A percentile compares a stretch with the other conserved stretches of the same genome.
These are phyloP conservation scores for Drosophila quinaria DNA, from an alignment of 2,888 invertebrate genomes.

Conservation along the genomic window DNA sequence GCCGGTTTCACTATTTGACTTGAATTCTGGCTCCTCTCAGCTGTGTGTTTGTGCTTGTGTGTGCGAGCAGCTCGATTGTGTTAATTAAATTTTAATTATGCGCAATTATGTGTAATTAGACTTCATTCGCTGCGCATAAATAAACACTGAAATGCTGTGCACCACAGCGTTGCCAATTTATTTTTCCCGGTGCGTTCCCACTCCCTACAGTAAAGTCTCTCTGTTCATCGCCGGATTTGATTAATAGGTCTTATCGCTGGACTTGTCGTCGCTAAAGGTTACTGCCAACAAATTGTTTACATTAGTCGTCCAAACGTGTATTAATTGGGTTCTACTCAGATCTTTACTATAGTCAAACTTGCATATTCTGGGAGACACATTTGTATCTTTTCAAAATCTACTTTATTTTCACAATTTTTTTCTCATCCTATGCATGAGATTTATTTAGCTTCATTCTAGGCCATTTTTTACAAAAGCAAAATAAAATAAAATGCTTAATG, in stretches of 20 bases:
- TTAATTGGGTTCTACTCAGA: slow-evolving; percentile 35
- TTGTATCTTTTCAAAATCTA: slow-evolving; percentile 7
- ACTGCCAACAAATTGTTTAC: slow-evolving; percentile 54
- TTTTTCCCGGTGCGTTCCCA: slow-evolving; percentile 37
- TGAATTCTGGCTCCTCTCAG: slow-evolving; percentile 35
- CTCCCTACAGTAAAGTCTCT: slow-evolving; percentile 7
- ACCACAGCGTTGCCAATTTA: slow-evolving; percentile 59
- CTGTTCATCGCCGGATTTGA: slow-evolving; percentile 45
- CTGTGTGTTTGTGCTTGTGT: slow-evolving; percentile 22
- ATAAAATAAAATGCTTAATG: background rate
- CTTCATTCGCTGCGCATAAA: slow-evolving; percentile 51
- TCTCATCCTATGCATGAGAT: background rate
- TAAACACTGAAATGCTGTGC: slow-evolving; percentile 54
- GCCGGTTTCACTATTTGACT: slow-evolving; percentile 64
- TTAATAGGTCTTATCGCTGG: slow-evolving; percentile 51
- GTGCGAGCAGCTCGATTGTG: slow-evolving; percentile 69
- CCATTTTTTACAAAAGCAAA: background rate
- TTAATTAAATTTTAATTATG: slow-evolving; percentile 79
- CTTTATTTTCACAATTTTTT: background rate
- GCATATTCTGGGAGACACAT: background rate
- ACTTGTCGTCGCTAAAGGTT: slow-evolving; percentile 51
- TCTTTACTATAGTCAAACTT: slow-evolving; percentile 1
- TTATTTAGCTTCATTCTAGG: background rate
- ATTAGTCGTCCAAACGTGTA: slow-evolving; percentile 47
- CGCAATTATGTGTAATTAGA: slow-evolving; percentile 75